Evolutionary conservation across 1,140 invertebrate genomes (phyloP).

Genomic region (Myzus persicae): DNA sequence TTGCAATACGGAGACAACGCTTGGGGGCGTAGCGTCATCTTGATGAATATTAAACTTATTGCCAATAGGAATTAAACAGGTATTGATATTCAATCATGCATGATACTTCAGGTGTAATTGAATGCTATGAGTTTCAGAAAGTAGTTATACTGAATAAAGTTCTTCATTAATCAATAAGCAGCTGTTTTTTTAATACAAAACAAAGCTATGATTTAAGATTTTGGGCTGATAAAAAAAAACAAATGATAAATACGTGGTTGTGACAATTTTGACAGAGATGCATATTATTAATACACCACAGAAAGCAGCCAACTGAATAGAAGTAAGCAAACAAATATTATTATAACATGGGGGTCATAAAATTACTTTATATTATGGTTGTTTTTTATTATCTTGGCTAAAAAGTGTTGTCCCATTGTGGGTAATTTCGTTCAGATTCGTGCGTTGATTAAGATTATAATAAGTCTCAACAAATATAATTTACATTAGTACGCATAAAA

Average conservation of each 20-base stretch:
- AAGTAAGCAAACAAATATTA: conserved; percentile 75
- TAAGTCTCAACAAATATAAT: neutral
- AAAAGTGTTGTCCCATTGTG: neutral
- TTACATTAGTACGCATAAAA: neutral
- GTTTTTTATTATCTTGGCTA: neutral
- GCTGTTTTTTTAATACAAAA: neutral
- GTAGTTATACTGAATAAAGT: neutral
- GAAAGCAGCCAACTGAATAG: conserved; percentile 72
- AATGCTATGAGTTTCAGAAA: neutral
- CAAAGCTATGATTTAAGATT: neutral
- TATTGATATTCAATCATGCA: no score
- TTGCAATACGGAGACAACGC: no score
- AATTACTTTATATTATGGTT: conserved; percentile 17
- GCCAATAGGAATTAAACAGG: no score
- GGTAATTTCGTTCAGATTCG: neutral
- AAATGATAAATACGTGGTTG: conserved; percentile 63
- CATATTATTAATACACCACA: conserved; percentile 76
- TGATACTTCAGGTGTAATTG: neutral
- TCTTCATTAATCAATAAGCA: no score
- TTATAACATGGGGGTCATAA: conserved; percentile 93
- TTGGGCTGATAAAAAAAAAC: neutral
- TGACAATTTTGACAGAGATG: conserved; percentile 70
- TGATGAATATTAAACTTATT: no score
- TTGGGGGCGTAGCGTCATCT: no score
- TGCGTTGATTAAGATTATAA: conserved; percentile 12